A percentile compares a stretch with the other conserved stretches of the same genome.
phyloP scores from a whole-genome alignment of 2,888 invertebrate genomes.

The Pollenia labialis region DNA sequence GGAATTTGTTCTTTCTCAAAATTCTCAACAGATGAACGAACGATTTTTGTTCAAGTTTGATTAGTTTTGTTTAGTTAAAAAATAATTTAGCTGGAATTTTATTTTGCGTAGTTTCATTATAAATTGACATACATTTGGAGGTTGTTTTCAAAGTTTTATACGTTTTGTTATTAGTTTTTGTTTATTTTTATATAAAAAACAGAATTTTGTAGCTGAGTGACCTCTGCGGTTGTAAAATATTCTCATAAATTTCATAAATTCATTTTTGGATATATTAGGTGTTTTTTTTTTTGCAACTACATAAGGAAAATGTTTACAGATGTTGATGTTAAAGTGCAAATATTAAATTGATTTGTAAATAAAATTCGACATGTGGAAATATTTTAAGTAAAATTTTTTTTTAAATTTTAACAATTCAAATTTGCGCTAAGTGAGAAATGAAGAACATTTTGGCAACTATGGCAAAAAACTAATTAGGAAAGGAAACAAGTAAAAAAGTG shows the following conservation, averaged over 20 bases:
- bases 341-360: neutral
- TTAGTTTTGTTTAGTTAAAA: constrained; percentile 44
- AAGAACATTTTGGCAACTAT: too few relatives aligned
- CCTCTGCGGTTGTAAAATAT: constrained; percentile 35
- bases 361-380: neutral
- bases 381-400: too few relatives aligned
- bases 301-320: neutral
- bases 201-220: constrained; percentile 34
- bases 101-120: constrained; percentile 25
- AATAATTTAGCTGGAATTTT: constrained; percentile 18
- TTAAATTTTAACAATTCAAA: too few relatives aligned
- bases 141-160: constrained; percentile 37
- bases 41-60: constrained; percentile 29
- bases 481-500: too few relatives aligned
- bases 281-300: neutral
- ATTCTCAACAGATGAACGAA: constrained; percentile 39
- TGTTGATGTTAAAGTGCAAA: neutral
- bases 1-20: neutral
- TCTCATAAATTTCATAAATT: neutral
- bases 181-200: neutral
- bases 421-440: too few relatives aligned
- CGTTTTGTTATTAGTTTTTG: constrained; percentile 2
- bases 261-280: neutral
- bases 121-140: constrained; percentile 59
- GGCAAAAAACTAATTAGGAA: too few relatives aligned